Conservation (phyloP, 2,888 invertebrate genomes). For the Melanotus villosus region DNA sequence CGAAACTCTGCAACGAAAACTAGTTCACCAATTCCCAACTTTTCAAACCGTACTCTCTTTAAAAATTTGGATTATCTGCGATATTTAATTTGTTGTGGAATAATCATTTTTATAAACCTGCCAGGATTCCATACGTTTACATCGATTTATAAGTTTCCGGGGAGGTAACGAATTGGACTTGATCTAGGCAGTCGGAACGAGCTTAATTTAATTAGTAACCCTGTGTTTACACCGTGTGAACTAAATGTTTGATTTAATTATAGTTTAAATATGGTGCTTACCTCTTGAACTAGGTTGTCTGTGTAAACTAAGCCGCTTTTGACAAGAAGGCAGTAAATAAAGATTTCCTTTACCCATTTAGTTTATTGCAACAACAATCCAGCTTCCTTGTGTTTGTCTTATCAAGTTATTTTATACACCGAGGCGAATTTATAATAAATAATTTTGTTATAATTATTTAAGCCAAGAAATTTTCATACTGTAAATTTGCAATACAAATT, state of each 20-base stretch:
- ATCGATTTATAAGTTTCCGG: conserved; percentile 19
- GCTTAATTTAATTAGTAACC: conserved; percentile 41
- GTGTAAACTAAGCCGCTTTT: conserved; percentile 29
- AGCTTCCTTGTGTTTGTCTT: too few species aligned
- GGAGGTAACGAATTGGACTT: conserved; percentile 30
- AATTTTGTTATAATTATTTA: too few species aligned
- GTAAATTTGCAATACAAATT: conserved; percentile 10
- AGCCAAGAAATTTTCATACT: neutral
- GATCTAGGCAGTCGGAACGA: conserved; percentile 41
- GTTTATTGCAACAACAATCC: too few species aligned
- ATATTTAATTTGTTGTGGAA: too few species aligned
- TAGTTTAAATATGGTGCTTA: conserved; percentile 42
- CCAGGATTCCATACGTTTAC: conserved; percentile 9
- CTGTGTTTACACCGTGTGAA: conserved; percentile 39
- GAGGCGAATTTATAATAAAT: too few species aligned
- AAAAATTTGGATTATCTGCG: too few species aligned
- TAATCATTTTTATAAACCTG: conserved; percentile 4
- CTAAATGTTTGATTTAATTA: conserved; percentile 45
- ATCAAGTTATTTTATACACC: too few species aligned
- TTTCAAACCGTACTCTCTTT: too few species aligned
- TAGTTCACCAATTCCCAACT: too few species aligned
- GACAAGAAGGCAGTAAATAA: conserved; percentile 4
- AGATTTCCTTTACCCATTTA: too few species aligned
- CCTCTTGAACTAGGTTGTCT: conserved; percentile 23
- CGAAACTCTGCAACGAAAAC: neutral